These are phyloP conservation scores for Theocolax elegans DNA, from an alignment of 1,140 invertebrate species.

Conservation along the genomic window DNA sequence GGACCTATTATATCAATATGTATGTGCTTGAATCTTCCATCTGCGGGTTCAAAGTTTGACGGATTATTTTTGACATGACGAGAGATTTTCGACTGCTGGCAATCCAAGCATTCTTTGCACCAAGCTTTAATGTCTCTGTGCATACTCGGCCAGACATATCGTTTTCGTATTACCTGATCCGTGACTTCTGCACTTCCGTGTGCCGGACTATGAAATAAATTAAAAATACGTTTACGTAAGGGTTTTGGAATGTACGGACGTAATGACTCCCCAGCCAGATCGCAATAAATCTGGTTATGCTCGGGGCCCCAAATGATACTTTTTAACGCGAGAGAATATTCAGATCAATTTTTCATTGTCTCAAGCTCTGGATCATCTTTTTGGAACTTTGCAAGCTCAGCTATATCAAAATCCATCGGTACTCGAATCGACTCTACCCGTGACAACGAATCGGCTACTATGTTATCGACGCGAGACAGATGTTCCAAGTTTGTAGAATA, in stretches of 20 bases:
- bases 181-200: constrained; percentile 47
- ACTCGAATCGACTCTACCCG: no score
- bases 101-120: constrained; percentile 35
- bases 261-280: constrained; percentile 29
- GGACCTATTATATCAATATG: constrained; percentile 63
- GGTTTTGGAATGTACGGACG: constrained; percentile 45
- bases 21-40: constrained; percentile 52
- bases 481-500: neutral
- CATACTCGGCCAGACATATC: constrained; percentile 41
- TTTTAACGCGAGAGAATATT: neutral
- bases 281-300: constrained; percentile 19
- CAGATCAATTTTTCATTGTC: neutral
- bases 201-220: constrained; percentile 38
- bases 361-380: neutral
- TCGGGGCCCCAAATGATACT: neutral
- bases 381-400: no score
- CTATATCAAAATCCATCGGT: no score
- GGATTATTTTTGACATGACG: neutral
- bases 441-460: constrained; percentile 37
- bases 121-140: constrained; percentile 32
- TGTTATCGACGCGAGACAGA: constrained; percentile 11
- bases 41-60: constrained; percentile 6
- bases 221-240: constrained; percentile 41
- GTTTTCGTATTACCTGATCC: constrained; percentile 34
- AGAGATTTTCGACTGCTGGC: constrained; percentile 39